Percentiles rank a stretch among this genome's conserved stretches.
phyloP scores from a whole-genome alignment of 1,140 invertebrate genomes.

The Ganaspis sp. region DNA sequence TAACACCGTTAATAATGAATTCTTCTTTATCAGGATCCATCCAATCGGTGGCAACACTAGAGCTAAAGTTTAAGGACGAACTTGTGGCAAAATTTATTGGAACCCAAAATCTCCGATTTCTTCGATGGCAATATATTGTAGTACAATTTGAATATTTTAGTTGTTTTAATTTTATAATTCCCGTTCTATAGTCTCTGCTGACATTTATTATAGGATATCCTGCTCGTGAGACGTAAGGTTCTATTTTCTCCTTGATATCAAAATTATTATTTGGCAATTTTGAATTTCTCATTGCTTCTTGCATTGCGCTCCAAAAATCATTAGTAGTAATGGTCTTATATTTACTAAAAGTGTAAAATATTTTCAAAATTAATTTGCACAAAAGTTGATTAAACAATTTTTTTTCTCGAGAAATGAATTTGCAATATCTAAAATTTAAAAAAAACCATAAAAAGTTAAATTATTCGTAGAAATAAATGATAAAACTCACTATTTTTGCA shows the following conservation, averaged over 20 bases:
- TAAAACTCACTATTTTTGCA: constrained; percentile 72
- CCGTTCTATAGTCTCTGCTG: constrained; percentile 70
- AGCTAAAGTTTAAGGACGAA: neutral
- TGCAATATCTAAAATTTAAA: no score
- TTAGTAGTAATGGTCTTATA: constrained; percentile 79
- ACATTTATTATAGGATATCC: constrained; percentile 83
- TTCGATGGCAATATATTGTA: constrained; percentile 44
- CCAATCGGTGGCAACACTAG: neutral
- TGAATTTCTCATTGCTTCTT: constrained; percentile 75
- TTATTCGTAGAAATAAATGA: neutral
- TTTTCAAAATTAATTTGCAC: no score
- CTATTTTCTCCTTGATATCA: constrained; percentile 75
- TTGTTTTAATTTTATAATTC: constrained; percentile 71
- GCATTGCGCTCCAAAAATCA: constrained; percentile 82
- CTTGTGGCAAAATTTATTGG: constrained; percentile 75
- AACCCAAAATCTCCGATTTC: constrained; percentile 68
- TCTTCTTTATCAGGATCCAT: neutral
- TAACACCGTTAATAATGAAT: neutral
- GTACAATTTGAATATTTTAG: constrained; percentile 72
- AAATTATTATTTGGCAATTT: constrained; percentile 64
- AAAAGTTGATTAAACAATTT: no score
- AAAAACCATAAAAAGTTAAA: no score
- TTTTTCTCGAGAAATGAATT: neutral
- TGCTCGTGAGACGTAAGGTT: constrained; percentile 75
- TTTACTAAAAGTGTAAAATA: neutral